Conservation (phyloP, 1,140 invertebrate species). For the Macrobrachium rosenbergii region DNA sequence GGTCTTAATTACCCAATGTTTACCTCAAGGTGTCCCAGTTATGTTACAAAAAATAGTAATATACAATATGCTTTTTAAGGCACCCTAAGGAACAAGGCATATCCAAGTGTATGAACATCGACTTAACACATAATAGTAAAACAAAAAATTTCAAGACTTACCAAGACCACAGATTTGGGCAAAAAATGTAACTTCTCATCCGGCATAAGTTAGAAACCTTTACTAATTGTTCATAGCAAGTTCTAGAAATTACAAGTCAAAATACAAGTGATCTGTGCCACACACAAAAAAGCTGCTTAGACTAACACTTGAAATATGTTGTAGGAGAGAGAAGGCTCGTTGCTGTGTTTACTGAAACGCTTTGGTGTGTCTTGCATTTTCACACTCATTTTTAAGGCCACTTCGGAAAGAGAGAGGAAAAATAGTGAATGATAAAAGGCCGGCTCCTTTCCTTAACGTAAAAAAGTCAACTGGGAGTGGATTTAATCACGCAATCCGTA, state of each 20-base stretch:
- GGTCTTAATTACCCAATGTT: conserved; percentile 60
- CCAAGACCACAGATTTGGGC: conserved; percentile 44
- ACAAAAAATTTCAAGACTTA: conserved; percentile 47
- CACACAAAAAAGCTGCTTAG: conserved; percentile 46
- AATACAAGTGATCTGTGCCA: conserved; percentile 42
- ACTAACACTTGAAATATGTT: conserved; percentile 49
- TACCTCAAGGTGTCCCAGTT: conserved; percentile 63
- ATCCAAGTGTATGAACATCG: conserved; percentile 60
- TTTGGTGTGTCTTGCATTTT: conserved; percentile 57
- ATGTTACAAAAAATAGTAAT: conserved; percentile 63
- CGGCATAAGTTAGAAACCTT: conserved; percentile 2
- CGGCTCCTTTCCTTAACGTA: conserved; percentile 7
- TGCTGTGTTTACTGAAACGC: conserved; percentile 63
- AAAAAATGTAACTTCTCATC: conserved; percentile 36
- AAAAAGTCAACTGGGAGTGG: background rate
- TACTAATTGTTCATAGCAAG: background rate
- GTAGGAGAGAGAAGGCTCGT: conserved; percentile 59
- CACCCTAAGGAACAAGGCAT: conserved; percentile 64
- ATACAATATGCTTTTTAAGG: conserved; percentile 62
- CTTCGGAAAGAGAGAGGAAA: conserved; percentile 40
- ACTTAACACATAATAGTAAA: conserved; percentile 59
- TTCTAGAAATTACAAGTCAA: background rate
- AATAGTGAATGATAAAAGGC: conserved; percentile 13
- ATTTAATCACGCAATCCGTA: too few species aligned
- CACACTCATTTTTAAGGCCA: conserved; percentile 56